These are phyloP conservation scores for Sinocyclocheilus anshuiensis DNA, from an alignment of 2,113 vertebrate genomes.

Conservation along the genomic window DNA sequence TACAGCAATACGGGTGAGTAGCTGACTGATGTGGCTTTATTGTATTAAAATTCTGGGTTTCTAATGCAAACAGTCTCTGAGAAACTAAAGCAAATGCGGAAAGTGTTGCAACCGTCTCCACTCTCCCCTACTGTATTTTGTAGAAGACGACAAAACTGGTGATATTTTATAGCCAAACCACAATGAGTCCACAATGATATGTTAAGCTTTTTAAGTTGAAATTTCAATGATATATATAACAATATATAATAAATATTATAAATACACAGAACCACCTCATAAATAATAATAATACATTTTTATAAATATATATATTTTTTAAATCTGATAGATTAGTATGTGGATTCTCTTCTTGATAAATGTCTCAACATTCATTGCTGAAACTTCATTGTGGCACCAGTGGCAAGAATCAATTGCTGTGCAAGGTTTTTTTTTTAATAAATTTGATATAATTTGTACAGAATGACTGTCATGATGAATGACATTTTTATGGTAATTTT, in stretches of 20 bases:
- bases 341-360: background rate
- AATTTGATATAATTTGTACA: background rate
- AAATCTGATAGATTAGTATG: background rate
- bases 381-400: conserved; percentile 24
- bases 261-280: background rate
- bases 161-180: background rate
- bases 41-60: too few relatives aligned
- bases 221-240: too few relatives aligned
- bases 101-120: too few relatives aligned
- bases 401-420: conserved; percentile 27
- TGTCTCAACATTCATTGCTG: background rate
- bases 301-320: too few relatives aligned
- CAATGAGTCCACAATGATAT: background rate
- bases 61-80: too few relatives aligned
- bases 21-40: too few relatives aligned
- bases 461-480: background rate
- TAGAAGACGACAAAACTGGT: conserved; percentile 30
- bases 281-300: background rate
- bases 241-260: background rate
- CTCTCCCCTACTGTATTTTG: conserved; percentile 11
- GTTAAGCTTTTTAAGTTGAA: too few relatives aligned
- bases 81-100: too few relatives aligned
- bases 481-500: background rate
- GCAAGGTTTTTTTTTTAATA: background rate
- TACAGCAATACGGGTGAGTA: too few relatives aligned